These are phyloP conservation scores for Euwallacea similis DNA, from an alignment of 1,140 invertebrate species.

Conservation along the genomic window DNA sequence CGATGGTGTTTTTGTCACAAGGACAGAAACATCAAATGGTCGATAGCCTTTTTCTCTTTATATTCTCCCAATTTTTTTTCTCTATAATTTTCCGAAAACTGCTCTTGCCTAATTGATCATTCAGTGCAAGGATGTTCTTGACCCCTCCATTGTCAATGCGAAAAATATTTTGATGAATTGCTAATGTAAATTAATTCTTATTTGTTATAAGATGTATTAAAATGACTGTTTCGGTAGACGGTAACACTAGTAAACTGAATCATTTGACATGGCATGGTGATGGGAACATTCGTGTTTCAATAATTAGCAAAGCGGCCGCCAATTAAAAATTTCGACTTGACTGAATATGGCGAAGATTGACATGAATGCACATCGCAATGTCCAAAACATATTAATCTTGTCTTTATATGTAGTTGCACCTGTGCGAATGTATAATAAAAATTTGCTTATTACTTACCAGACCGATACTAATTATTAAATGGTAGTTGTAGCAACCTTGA, in stretches of 20 bases:
- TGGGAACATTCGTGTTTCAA: background rate
- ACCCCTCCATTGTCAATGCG: too few species aligned
- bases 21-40: too few species aligned
- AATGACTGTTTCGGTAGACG: slow-evolving; percentile 5
- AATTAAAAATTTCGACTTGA: slow-evolving; percentile 10
- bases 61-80: too few species aligned
- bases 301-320: slow-evolving; percentile 3
- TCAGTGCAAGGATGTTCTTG: too few species aligned
- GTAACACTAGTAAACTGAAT: too few species aligned
- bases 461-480: background rate
- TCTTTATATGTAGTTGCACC: background rate
- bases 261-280: background rate
- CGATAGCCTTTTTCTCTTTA: too few species aligned
- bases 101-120: too few species aligned
- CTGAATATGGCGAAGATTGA: background rate
- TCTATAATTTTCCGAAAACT: too few species aligned
- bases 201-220: too few species aligned
- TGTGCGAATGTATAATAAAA: background rate
- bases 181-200: too few species aligned
- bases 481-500: slow-evolving; percentile 1
- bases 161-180: too few species aligned
- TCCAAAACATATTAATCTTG: background rate
- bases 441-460: background rate
- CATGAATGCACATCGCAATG: background rate
- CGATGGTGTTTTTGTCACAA: too few species aligned